A percentile compares a stretch with the other conserved stretches of the same genome.
Conservation (phyloP, 2,113 vertebrate species). For the Sturnira hondurensis region DNA sequence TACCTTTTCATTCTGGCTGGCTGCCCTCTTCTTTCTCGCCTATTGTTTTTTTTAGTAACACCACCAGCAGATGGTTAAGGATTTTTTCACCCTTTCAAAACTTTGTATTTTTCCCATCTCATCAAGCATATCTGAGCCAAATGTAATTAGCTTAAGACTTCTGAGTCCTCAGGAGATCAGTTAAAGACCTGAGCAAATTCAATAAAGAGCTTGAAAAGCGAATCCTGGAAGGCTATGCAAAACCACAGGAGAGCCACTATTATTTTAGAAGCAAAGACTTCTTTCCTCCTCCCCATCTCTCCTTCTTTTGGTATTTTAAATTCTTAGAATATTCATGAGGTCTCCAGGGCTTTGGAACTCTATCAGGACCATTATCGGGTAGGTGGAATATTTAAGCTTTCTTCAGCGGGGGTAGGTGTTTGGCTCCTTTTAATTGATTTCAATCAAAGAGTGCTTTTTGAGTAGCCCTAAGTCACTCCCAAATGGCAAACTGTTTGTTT, state of each 20-base stretch:
- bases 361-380: constrained; percentile 54
- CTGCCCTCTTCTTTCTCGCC: constrained; percentile 58
- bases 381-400: constrained; percentile 78
- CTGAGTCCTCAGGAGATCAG: constrained; percentile 81
- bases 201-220: constrained; percentile 79
- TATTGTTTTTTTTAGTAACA: constrained; percentile 71
- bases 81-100: constrained; percentile 86
- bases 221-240: constrained; percentile 80
- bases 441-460: constrained; percentile 80
- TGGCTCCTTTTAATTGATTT: constrained; percentile 86
- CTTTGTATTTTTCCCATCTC: constrained; percentile 86
- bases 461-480: constrained; percentile 74
- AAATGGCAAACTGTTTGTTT: constrained; percentile 79
- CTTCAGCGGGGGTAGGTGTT: constrained; percentile 73
- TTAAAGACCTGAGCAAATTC: constrained; percentile 85
- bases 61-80: constrained; percentile 85
- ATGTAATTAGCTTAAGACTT: constrained; percentile 88
- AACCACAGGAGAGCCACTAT: constrained; percentile 79
- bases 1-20: constrained; percentile 66
- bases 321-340: constrained; percentile 82
- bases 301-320: constrained; percentile 63
- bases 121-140: constrained; percentile 85
- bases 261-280: constrained; percentile 75
- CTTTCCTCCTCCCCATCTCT: constrained; percentile 15
- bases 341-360: constrained; percentile 71